Conservation (phyloP, 2,113 vertebrate genomes). For the Ginglymostoma cirratum region DNA sequence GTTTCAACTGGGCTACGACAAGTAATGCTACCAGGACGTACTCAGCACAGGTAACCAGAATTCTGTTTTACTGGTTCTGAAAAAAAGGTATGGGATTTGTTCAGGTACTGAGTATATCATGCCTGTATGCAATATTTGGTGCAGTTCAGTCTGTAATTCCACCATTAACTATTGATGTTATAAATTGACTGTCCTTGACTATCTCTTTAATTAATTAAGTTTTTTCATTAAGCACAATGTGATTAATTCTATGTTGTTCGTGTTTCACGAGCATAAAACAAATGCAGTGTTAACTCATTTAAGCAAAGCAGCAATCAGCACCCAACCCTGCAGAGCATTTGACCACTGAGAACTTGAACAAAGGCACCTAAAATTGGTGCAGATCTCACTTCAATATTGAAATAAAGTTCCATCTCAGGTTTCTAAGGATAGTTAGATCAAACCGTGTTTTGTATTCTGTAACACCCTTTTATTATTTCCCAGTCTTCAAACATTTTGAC, state of each 20-base stretch:
- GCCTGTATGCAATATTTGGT: background rate
- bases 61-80: background rate
- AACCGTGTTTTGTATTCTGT: background rate
- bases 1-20: background rate
- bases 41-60: background rate
- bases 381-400: background rate
- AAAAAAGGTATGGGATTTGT: background rate
- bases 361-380: background rate
- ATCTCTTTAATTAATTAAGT: background rate
- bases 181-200: background rate
- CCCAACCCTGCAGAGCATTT: too few species aligned
- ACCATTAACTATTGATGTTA: background rate
- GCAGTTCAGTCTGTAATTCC: background rate
- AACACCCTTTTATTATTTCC: background rate
- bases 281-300: background rate
- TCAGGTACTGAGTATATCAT: background rate
- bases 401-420: background rate
- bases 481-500: background rate
- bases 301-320: too few species aligned
- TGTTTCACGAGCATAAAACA: background rate
- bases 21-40: background rate
- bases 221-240: background rate
- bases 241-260: background rate
- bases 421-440: background rate
- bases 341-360: background rate